A percentile compares a stretch with the other conserved stretches of the same genome.
Evolutionary conservation across 1,140 invertebrate species (phyloP).

Genomic region (Conus ventricosus): DNA sequence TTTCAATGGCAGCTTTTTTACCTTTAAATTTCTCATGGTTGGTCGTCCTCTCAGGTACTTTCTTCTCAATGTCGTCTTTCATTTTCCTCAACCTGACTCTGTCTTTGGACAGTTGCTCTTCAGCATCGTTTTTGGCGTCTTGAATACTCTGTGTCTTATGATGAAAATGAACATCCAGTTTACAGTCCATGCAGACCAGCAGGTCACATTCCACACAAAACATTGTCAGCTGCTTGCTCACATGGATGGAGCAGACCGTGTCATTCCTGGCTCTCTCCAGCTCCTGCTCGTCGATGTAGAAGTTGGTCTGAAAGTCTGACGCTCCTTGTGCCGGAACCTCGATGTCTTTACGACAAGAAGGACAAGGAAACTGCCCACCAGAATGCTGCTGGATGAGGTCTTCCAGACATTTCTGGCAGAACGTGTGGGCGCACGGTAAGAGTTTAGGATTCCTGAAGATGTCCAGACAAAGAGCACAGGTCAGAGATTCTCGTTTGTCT

Average conservation of each 20-base stretch:
- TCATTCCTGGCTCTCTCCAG: no score
- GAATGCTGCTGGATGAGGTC: not conserved
- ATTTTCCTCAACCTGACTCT: not conserved
- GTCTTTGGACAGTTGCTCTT: not conserved
- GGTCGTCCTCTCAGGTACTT: not conserved
- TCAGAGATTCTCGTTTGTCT: not conserved
- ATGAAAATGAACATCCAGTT: not conserved
- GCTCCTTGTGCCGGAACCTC: not conserved
- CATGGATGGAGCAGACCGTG: not conserved
- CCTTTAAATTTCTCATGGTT: not conserved
- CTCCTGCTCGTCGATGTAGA: not conserved
- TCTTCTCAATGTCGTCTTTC: not conserved
- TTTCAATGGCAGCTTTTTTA: not conserved
- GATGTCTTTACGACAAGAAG: not conserved
- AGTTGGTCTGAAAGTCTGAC: conserved; percentile 16
- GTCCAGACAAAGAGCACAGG: conserved; percentile 2
- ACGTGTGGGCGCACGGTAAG: not conserved
- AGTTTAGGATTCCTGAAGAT: not conserved
- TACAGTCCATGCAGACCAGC: conserved; percentile 8
- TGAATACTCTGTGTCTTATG: not conserved
- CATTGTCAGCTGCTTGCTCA: not conserved
- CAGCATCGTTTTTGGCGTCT: not conserved
- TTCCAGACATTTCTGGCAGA: conserved; percentile 18
- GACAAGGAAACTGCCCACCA: not conserved
- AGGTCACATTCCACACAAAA: not conserved